These are phyloP conservation scores for Psilanteris sp. DNA, from an alignment of 1,140 invertebrate species.

Conservation along the genomic window DNA sequence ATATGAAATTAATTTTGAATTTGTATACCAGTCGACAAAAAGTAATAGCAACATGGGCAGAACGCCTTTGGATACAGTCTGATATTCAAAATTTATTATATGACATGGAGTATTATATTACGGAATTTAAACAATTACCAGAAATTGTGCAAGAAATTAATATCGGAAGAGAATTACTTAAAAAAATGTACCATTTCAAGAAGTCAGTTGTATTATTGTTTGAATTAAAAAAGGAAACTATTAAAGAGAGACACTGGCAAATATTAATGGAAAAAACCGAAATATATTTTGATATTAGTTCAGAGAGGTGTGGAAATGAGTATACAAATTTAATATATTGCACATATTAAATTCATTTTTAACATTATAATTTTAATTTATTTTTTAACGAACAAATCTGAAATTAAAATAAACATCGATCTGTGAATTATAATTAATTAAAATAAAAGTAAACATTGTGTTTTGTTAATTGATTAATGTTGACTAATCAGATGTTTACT, in stretches of 20 bases:
- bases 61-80: conserved; percentile 91
- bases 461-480: no score
- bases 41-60: conserved; percentile 88
- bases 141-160: conserved; percentile 80
- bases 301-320: conserved; percentile 82
- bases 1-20: conserved; percentile 87
- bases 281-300: conserved; percentile 90
- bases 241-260: conserved; percentile 92
- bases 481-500: no score
- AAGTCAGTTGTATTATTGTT: conserved; percentile 92
- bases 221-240: conserved; percentile 92
- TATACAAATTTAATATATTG: conserved; percentile 80
- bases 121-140: conserved; percentile 85
- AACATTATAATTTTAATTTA: no score
- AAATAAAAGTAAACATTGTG: no score
- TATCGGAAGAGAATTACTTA: conserved; percentile 85
- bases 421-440: no score
- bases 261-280: conserved; percentile 92
- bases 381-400: conserved; percentile 58
- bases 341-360: conserved; percentile 76
- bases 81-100: conserved; percentile 90
- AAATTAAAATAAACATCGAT: no score
- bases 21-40: conserved; percentile 89
- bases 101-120: conserved; percentile 92
- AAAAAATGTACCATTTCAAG: conserved; percentile 92